phyloP scores from a whole-genome alignment of 2,888 invertebrate species.

The Ophraella communa region DNA sequence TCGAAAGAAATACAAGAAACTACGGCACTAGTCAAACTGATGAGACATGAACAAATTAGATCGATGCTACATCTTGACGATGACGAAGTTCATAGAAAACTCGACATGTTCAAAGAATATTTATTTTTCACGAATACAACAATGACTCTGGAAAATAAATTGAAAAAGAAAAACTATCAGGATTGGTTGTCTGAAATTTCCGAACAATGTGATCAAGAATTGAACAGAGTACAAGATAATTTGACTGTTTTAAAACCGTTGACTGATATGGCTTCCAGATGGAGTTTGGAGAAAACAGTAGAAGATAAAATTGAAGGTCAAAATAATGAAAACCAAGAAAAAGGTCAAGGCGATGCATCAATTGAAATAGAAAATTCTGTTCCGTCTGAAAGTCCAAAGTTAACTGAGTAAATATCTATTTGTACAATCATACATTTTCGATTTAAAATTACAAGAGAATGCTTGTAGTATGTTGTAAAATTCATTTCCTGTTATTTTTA shows the following conservation, averaged over 20 bases:
- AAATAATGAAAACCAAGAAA: neutral
- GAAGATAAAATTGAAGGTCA: neutral
- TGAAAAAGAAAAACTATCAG: constrained; percentile 33
- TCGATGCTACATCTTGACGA: constrained; percentile 2
- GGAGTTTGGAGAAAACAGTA: constrained; percentile 31
- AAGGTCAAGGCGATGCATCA: neutral
- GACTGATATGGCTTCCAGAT: constrained; percentile 37
- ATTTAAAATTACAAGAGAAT: neutral
- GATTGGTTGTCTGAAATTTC: constrained; percentile 38
- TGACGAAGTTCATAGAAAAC: constrained; percentile 29
- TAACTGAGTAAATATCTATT: neutral
- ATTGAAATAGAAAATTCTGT: neutral
- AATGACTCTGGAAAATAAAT: constrained; percentile 30
- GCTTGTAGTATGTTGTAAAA: no score
- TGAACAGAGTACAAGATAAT: constrained; percentile 40
- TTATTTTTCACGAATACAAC: constrained; percentile 31
- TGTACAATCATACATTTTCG: neutral
- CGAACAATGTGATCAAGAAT: constrained; percentile 38
- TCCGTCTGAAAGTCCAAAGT: neutral
- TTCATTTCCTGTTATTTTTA: no score
- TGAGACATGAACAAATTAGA: constrained; percentile 5
- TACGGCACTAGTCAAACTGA: constrained; percentile 30
- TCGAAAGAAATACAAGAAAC: constrained; percentile 38
- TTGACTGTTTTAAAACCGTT: constrained; percentile 37
- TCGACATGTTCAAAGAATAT: constrained; percentile 37